Evolutionary conservation across 2,113 vertebrate species (phyloP), one percentile per base, ranked within the genome.

Genomic region (Salminus brasiliensis): DNA sequence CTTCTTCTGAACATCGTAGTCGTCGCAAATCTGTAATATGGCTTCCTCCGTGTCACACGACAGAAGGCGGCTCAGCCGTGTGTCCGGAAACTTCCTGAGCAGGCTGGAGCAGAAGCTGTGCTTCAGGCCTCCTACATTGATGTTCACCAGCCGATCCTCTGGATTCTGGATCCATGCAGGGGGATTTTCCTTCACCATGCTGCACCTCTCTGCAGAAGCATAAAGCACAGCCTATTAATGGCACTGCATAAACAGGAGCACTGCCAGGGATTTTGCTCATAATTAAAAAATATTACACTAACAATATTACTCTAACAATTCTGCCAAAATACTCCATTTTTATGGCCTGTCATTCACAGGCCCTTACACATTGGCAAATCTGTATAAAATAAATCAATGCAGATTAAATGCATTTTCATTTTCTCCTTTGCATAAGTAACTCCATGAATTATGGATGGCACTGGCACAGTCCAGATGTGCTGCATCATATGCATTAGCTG

Each of bases 1-100:
- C 81, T 93, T 91, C 80, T 94, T 91, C 0, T 93, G 94, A 45
- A 95, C 93, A 0, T 99, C 97, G 0, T 99, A 99, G 91, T 99
- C 98, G 52, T 99, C 97, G n/a, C 98, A 99, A 83, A 99, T 92
- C 91, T 97, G 95, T 62, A 97, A 92, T 69, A 98, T 96, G 62
- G 95, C 96, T 86, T 99, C 97, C 88, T 98, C 96, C 0, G 96
- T 95, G 78, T 94, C 94, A 0, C 97, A 98, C 0, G 93, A 91
- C 60, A 98, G 93, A 87, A 99, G 93, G n/a, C 96, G 96, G 0
- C 97, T 97, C 79, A 99, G 91, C 21, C 98, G 92, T 11, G 97
- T 99, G 85, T 97, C 94, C 0, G 98, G 98, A 87, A 99, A 99
- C 68, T 95, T 96, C 82, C 91, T 94, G 80, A 99, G 87, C 1